phyloP scores from a whole-genome alignment of 1,140 invertebrate species.

The Saccostrea glomerata region DNA sequence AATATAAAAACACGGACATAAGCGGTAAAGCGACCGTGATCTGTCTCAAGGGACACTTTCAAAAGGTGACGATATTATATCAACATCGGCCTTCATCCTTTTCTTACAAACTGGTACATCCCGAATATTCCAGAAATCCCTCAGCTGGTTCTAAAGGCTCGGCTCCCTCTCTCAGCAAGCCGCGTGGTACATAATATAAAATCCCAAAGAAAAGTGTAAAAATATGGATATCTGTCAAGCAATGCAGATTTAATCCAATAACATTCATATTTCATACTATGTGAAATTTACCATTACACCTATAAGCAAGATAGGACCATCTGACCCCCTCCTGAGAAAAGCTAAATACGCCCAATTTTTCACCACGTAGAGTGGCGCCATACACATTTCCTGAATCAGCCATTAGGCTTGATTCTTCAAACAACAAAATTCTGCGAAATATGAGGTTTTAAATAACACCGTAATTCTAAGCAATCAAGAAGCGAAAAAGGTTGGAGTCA shows the following conservation, averaged over 20 bases:
- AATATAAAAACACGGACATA: too few relatives aligned
- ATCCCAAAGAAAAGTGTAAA: slow-evolving; percentile 21
- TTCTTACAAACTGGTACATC: not conserved
- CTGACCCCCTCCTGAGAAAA: slow-evolving; percentile 98
- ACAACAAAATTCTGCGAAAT: slow-evolving; percentile 78
- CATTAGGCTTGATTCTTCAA: slow-evolving; percentile 90
- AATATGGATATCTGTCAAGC: too few relatives aligned
- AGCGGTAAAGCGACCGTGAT: too few relatives aligned
- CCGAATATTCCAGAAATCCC: slow-evolving; percentile 39
- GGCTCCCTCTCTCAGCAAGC: slow-evolving; percentile 61
- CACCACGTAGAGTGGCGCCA: slow-evolving; percentile 92
- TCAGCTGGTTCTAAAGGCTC: slow-evolving; percentile 48
- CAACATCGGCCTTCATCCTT: not conserved
- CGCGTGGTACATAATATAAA: slow-evolving; percentile 67
- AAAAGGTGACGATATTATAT: too few relatives aligned
- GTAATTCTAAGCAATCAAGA: not conserved
- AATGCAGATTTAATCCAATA: too few relatives aligned
- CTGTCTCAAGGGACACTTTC: too few relatives aligned
- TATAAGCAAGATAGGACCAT: slow-evolving; percentile 96
- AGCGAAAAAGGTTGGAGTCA: not conserved
- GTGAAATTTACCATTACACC: slow-evolving; percentile 90
- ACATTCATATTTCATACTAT: not conserved
- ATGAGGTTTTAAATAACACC: not conserved
- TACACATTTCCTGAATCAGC: slow-evolving; percentile 96
- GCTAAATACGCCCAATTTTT: slow-evolving; percentile 94